Evolutionary conservation across 2,888 invertebrate genomes (phyloP), one percentile per base, ranked within the genome.

Genomic region (Prenolepis imparis): DNA sequence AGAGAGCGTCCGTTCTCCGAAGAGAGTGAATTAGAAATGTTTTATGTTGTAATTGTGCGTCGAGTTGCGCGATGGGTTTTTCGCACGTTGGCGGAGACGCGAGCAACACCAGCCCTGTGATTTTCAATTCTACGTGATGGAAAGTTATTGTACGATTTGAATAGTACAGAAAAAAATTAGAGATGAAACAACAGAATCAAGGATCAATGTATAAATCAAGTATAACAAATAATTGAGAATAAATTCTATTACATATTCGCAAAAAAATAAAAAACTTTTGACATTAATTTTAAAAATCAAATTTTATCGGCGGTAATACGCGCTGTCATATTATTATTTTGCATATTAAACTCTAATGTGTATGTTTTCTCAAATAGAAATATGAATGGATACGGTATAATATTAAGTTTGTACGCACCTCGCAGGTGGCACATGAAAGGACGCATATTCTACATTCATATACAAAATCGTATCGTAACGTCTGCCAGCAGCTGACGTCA

Each of bases 381-480:
- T 61, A 80, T 80, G 78, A 80, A 80, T 80, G 78, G 70, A 59
- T 55, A 52, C n/a, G n/a, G 48, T 52, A 52, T 52, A 52, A 52
- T 52, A 80, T 80, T 68, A 70, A 80, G 70, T 80, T 70, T 21
- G 41, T 68, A 36, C 78, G 78, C 44, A 32, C 44, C 78, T 68
- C 68, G 70, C 78, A 80, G 78, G 44, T 80, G 78, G 59, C 78
- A 70, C 44, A 59, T 80, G 78, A 80, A 80, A 80, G 78, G 24
- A 52, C 68, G 32, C 68, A 68, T 70, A 80, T 80, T 80, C 70
- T 80, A 80, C 78, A 80, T 80, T 80, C 78, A 80, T 41, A 80
- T 41, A 67, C 67, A 77, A 44, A 80, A 80, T 55, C 78, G 78
- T 80, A 80, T 80, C 78, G 78, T 80, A 80, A 80, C 78, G 78